Conservation (phyloP, 2,113 vertebrate species). For the Plecturocebus donacophilus region DNA sequence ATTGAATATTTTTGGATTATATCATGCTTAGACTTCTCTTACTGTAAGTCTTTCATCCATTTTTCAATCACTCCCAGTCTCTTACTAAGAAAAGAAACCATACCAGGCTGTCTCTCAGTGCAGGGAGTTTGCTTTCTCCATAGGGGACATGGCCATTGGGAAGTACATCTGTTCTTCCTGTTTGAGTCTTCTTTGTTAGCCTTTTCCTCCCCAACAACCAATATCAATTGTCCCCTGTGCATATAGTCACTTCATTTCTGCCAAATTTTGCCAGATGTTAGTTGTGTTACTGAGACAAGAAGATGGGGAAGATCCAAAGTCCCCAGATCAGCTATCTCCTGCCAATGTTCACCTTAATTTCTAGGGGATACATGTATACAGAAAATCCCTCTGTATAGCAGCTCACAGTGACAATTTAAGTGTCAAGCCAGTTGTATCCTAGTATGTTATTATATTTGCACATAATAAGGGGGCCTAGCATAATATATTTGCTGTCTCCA, state of each 20-base stretch:
- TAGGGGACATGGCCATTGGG: not conserved
- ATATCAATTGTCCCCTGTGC: constrained; percentile 63
- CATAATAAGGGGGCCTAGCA: not conserved
- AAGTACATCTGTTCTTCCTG: constrained; percentile 67
- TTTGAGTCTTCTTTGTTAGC: constrained; percentile 35
- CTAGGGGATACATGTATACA: not conserved
- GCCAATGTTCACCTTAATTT: constrained; percentile 66
- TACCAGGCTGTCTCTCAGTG: not conserved
- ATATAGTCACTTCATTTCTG: constrained; percentile 52
- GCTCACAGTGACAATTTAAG: not conserved
- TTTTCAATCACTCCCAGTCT: not conserved
- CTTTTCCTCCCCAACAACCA: constrained; percentile 10
- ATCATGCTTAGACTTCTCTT: not conserved
- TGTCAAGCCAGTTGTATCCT: not conserved
- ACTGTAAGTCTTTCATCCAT: not conserved
- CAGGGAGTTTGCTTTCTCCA: not conserved
- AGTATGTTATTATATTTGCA: not conserved
- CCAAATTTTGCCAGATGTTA: constrained; percentile 75
- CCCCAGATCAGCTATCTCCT: constrained; percentile 2
- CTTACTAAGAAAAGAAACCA: not conserved
- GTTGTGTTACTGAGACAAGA: constrained; percentile 51
- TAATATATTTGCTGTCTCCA: not conserved
- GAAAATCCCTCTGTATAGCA: not conserved
- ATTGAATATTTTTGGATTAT: not conserved
- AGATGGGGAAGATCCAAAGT: constrained; percentile 67